Conservation (phyloP, 2,888 invertebrate genomes). For the Epinotia ramella region DNA sequence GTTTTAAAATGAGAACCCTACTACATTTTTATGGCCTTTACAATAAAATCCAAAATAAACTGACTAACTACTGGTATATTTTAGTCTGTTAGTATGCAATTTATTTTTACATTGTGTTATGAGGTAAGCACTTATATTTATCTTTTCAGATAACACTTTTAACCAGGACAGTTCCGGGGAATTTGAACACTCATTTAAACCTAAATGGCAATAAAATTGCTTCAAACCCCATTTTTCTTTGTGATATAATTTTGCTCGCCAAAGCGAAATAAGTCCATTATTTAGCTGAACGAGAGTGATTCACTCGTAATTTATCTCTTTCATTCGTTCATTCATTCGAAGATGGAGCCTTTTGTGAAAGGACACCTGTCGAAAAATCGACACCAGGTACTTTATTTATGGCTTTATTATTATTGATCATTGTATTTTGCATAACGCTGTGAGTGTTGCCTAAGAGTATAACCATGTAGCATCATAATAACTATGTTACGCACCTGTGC, state of each 20-base stretch:
- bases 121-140: too few relatives aligned
- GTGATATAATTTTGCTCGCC: slow-evolving; percentile 12
- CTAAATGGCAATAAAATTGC: slow-evolving; percentile 2
- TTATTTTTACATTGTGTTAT: too few relatives aligned
- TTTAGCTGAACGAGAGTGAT: slow-evolving; percentile 21
- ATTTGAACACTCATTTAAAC: neutral
- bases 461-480: neutral
- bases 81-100: too few relatives aligned
- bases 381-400: slow-evolving; percentile 21
- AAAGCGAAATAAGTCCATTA: slow-evolving; percentile 17
- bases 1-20: too few relatives aligned
- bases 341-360: slow-evolving; percentile 34
- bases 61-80: too few relatives aligned
- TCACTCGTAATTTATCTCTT: slow-evolving; percentile 36
- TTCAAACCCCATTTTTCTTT: neutral
- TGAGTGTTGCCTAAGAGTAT: neutral
- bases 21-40: too few relatives aligned
- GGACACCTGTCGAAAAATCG: slow-evolving; percentile 25
- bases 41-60: too few relatives aligned
- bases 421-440: neutral
- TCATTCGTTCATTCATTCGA: slow-evolving; percentile 14
- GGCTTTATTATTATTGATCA: neutral
- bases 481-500: neutral
- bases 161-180: neutral
- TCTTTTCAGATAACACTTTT: neutral